Evolutionary conservation across 2,113 vertebrate species (phyloP), one percentile per base, ranked within the genome.

Genomic region (Panthera leo): DNA sequence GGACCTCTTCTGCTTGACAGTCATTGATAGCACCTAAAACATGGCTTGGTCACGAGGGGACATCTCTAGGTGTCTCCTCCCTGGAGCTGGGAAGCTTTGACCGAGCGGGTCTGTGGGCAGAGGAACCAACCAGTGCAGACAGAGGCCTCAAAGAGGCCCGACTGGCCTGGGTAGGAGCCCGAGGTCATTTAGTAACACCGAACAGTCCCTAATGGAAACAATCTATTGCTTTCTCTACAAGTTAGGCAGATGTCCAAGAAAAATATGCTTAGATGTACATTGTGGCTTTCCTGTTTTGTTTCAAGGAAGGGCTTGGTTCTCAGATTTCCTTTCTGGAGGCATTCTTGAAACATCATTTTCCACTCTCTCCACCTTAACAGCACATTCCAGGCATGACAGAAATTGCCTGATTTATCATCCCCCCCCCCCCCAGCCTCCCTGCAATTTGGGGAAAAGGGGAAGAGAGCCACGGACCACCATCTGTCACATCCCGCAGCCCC

Each of bases 261-360:
- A 93, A 98, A 94, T 63, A 97, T 7, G 48, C 79, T 79, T 79
- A 89, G 53, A 84, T 92, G 83, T 91, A 75, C 79, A 11, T 71
- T 65, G 83, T n/a, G n/a, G 53, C 36, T 95, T 97, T 98, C 96
- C 96, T 97, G 97, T 95, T 96, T 95, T 97, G 94, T 97, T 93
- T 67, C 73, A 80, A 94, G 97, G 92, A 98, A 97, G 97, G 97
- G 97, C 53, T 93, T 89, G 97, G 83, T 83, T 93, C 78, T 84
- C 80, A 80, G 79, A 70, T 92, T 98, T 98, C 97, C 97, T 98
- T 95, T 93, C 63, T 91, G 75, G 55, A 89, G 86, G 92, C 98
- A 86, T 96, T 76, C 82, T 95, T 58, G 48, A 93, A 85, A 75
- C 42, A 89, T 95, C 48, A 68, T 55, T 93, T 89, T 39, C 84